Base-by-base conservation (phyloP, 2,113 vertebrate genomes). In the Hirundichthys speculiger region DNA sequence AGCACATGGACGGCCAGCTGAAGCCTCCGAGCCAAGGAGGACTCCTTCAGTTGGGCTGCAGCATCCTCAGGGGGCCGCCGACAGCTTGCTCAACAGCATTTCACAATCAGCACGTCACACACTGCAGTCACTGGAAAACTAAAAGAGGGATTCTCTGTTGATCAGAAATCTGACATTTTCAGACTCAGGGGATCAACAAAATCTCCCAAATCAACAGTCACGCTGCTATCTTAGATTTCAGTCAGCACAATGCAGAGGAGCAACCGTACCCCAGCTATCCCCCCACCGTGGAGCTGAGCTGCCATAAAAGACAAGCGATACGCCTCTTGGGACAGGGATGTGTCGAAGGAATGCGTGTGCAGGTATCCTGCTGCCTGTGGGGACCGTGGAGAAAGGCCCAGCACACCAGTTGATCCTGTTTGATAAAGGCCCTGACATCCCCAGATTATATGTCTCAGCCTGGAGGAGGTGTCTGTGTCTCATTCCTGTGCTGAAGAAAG, bases 361-460 rank as follows among this genome's bases (percentile, higher is more conserved):
- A 86, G 84, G 89, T 88, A 85, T 88, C 84, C 70, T 45, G 50
- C 69, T 40, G 86, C 79, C 85, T 73, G 66, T 77, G 69, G 84
- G 84, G 85, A 83, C 59, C 30, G 73, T 21, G 82, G 86, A 77
- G 80, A 86, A 85, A 86, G 79, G 69, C 82, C 74, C 65, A 18
- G 82, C 52, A 18, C 84, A 70, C 81, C 81, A 78, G 87, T 91
- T 82, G 83, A 91, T 87, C 80, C 77, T 80, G 75, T 73, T 81
- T 86, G 86, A 88, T 88, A 86, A 85, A 89, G 83, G 80, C 77
- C 79, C 73, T 86, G 86, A 90, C 87, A 90, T 84, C 78, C 84
- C 80, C 83, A 73, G 87, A 92, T 92, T 88, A 82, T 80, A 64
- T 91, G 80, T 89, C 89, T 71, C 67, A 76, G 83, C 86, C 89